phyloP scores from a whole-genome alignment of 2,888 invertebrate species.

The Ephialtes manifestator region DNA sequence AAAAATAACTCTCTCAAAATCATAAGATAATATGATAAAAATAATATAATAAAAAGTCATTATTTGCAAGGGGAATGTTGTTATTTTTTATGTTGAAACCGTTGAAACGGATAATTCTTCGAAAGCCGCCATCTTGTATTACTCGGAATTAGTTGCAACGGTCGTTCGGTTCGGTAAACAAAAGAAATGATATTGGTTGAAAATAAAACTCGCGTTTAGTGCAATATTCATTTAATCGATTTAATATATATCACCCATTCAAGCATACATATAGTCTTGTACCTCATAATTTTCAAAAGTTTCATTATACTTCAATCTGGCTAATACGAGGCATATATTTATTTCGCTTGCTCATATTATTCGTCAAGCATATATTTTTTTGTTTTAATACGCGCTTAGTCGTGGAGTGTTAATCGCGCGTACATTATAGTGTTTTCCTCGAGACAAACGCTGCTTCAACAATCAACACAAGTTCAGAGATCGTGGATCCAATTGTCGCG shows the following conservation, averaged over 20 bases:
- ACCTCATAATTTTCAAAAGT: constrained; percentile 71
- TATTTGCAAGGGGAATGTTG: too few species aligned
- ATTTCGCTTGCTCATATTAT: constrained; percentile 54
- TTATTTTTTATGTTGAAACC: too few species aligned
- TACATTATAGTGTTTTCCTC: neutral
- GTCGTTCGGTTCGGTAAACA: too few species aligned
- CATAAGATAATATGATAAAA: too few species aligned
- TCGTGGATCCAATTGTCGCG: constrained; percentile 37
- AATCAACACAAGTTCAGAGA: constrained; percentile 57
- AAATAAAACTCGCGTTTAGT: constrained; percentile 57
- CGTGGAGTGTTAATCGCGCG: constrained; percentile 9
- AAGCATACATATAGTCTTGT: constrained; percentile 79
- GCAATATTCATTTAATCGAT: constrained; percentile 77
- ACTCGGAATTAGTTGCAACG: too few species aligned
- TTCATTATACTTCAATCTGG: constrained; percentile 63
- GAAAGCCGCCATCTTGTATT: too few species aligned
- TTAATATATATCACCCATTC: constrained; percentile 78
- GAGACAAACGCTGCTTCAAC: constrained; percentile 50
- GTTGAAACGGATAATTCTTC: too few species aligned
- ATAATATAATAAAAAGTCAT: too few species aligned
- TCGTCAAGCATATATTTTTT: constrained; percentile 45
- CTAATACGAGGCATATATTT: constrained; percentile 66
- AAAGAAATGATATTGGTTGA: neutral
- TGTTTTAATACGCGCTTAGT: constrained; percentile 1
- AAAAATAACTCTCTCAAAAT: too few species aligned